Evolutionary conservation across 2,888 invertebrate species (phyloP).

Genomic region (Halictus quadricinctus): DNA sequence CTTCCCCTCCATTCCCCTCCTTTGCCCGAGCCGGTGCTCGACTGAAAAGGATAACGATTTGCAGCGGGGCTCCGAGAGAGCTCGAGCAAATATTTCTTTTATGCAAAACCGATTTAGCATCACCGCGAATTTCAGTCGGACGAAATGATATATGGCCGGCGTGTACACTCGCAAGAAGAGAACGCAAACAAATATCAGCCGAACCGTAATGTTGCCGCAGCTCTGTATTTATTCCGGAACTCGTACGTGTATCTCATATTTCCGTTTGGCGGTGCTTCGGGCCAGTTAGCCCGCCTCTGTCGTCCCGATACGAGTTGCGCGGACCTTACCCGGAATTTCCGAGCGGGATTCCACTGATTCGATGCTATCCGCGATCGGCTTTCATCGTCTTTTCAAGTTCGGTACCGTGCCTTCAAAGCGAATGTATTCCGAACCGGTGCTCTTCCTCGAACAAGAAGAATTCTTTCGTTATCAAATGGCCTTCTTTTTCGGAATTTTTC

Average conservation of each 20-base stretch:
- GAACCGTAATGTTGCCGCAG: slow-evolving; percentile 36
- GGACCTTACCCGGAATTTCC: slow-evolving; percentile 17
- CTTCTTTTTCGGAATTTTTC: too few relatives aligned
- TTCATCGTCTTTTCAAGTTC: slow-evolving; percentile 11
- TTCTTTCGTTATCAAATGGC: too few relatives aligned
- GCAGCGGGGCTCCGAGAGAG: not conserved
- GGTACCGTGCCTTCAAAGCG: too few relatives aligned
- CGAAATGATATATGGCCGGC: slow-evolving; percentile 41
- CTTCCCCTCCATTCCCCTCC: not conserved
- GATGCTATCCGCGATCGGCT: not conserved
- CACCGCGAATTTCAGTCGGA: slow-evolving; percentile 29
- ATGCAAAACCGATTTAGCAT: slow-evolving; percentile 43
- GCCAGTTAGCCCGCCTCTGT: slow-evolving; percentile 40
- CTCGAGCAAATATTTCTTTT: slow-evolving; percentile 50
- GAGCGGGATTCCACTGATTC: slow-evolving; percentile 9
- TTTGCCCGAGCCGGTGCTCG: not conserved
- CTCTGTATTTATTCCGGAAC: slow-evolving; percentile 43
- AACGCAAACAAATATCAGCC: slow-evolving; percentile 37
- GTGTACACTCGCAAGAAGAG: slow-evolving; percentile 37
- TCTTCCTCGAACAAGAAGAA: not conserved
- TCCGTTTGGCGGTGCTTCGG: slow-evolving; percentile 45
- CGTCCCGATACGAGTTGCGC: slow-evolving; percentile 29
- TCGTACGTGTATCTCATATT: slow-evolving; percentile 42
- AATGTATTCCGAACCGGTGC: not conserved
- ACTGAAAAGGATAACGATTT: slow-evolving; percentile 7